Conservation (phyloP, 2,888 invertebrate species). For the Amphipoea oculea region DNA sequence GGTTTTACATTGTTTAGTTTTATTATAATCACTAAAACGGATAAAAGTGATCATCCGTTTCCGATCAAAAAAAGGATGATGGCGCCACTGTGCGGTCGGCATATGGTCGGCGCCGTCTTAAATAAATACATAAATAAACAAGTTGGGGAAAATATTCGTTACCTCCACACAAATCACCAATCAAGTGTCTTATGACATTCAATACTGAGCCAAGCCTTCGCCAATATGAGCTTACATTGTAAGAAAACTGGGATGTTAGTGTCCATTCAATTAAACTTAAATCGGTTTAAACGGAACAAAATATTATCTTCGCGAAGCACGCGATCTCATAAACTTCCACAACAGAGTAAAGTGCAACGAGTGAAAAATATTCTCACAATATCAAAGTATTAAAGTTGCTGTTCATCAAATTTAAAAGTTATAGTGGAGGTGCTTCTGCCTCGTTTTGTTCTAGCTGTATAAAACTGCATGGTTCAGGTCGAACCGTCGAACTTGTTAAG, state of each 20-base stretch:
- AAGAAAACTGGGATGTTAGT: conserved; percentile 18
- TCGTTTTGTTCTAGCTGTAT: conserved; percentile 68
- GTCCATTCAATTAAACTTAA: conserved; percentile 39
- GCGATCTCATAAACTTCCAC: conserved; percentile 54
- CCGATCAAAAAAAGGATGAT: too few relatives aligned
- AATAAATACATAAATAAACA: too few relatives aligned
- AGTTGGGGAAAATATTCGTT: not conserved
- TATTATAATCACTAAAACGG: too few relatives aligned
- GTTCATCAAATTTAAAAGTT: conserved; percentile 81
- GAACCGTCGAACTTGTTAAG: conserved; percentile 74
- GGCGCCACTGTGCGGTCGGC: too few relatives aligned
- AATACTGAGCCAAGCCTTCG: too few relatives aligned
- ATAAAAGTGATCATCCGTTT: too few relatives aligned
- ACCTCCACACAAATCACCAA: not conserved
- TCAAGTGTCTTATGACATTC: not conserved
- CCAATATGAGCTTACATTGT: conserved; percentile 1
- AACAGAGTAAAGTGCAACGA: conserved; percentile 62
- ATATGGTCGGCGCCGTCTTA: too few relatives aligned
- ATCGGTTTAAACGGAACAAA: conserved; percentile 37
- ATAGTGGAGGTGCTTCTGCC: conserved; percentile 65
- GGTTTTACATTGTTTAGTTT: too few relatives aligned
- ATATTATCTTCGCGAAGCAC: conserved; percentile 48
- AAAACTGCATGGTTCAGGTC: conserved; percentile 71
- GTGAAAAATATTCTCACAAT: conserved; percentile 72
- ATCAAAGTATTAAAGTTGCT: conserved; percentile 73